Conservation (phyloP, 1,140 invertebrate species). For the Rhagoletis pomonella region DNA sequence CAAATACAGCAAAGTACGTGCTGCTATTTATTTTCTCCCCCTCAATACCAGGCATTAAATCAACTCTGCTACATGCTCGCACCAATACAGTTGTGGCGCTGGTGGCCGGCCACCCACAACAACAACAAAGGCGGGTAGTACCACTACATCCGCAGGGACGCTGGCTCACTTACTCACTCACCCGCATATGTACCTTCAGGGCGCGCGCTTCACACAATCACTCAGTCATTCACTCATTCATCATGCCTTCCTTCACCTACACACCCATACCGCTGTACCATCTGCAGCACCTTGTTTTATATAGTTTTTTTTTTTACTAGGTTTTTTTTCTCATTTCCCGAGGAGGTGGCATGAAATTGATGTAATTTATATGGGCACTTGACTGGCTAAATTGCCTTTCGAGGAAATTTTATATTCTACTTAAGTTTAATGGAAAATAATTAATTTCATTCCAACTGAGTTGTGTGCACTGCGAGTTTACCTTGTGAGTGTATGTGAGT, state of each 20-base stretch:
- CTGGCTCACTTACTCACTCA: background rate
- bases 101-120: slow-evolving; percentile 13
- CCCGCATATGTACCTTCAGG: background rate
- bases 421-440: slow-evolving; percentile 74
- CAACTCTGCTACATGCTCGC: background rate
- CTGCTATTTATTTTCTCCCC: background rate
- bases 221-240: background rate
- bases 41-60: background rate
- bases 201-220: too few species aligned
- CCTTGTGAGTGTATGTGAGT: background rate
- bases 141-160: background rate
- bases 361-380: slow-evolving; percentile 75
- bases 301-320: background rate
- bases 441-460: slow-evolving; percentile 70
- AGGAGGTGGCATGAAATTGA: slow-evolving; percentile 69
- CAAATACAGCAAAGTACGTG: background rate
- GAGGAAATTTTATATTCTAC: slow-evolving; percentile 71
- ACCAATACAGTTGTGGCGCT: slow-evolving; percentile 8
- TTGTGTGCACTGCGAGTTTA: slow-evolving; percentile 53
- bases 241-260: too few species aligned
- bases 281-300: background rate
- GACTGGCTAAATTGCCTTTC: slow-evolving; percentile 74
- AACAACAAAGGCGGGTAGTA: background rate
- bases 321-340: background rate
- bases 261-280: too few species aligned